Evolutionary conservation across 23 tunicate species (phyloP).

Genomic region (Ciona savignyi): DNA sequence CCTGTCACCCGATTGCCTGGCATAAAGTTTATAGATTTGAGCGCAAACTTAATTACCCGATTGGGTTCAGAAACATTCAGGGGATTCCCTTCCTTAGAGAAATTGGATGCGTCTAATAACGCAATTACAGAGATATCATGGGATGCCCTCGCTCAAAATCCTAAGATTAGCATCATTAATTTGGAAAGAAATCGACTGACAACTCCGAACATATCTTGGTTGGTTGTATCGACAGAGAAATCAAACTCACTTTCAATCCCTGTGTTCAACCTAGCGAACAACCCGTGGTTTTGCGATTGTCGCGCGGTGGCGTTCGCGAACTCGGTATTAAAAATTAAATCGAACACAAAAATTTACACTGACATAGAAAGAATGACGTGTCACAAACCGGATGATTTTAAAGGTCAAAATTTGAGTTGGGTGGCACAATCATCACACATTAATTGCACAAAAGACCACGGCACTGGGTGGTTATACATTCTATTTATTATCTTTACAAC

Average conservation of each 20-base stretch:
- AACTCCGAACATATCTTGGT: slow-evolving; percentile 4
- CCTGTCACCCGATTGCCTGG: slow-evolving; percentile 1
- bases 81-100: slow-evolving; percentile 1
- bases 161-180: not conserved
- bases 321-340: not conserved
- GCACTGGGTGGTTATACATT: not conserved
- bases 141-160: not conserved
- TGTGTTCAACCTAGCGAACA: slow-evolving; percentile 10
- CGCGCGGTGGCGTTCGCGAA: slow-evolving; percentile 16
- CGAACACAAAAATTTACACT: not conserved
- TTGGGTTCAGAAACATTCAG: not conserved
- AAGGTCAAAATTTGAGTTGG: not conserved
- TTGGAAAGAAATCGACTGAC: slow-evolving; percentile 7
- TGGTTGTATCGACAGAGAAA: not conserved
- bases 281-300: slow-evolving; percentile 15
- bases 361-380: slow-evolving; percentile 7
- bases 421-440: not conserved
- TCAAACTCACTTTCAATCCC: not conserved
- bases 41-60: not conserved
- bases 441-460: not conserved
- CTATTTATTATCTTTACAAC: not conserved
- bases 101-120: slow-evolving; percentile 4
- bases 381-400: slow-evolving; percentile 1
- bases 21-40: not conserved
- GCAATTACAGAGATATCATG: not conserved